Base-by-base conservation (phyloP, 2,888 invertebrate genomes). In the Cepaea hortensis region DNA sequence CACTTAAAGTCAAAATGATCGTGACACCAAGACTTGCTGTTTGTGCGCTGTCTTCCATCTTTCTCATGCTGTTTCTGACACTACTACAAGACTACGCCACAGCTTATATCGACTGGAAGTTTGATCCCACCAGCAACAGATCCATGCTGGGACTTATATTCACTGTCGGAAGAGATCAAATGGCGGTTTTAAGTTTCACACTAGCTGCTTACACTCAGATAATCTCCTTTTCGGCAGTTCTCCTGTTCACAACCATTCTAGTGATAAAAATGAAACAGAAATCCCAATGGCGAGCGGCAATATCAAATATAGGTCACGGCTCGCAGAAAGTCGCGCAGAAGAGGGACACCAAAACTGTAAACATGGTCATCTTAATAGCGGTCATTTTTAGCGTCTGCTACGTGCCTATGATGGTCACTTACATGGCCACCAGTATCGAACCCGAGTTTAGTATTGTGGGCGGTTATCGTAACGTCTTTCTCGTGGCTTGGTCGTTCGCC, bases 371-470 rank as follows among this genome's bases (percentile, higher is more conserved):
- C 13, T 23, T 79, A 3, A 79, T 79, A 3, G 77, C 77, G 20
- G 77, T 55, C 23, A 79, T 79, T 55, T 79, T 61, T 9, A n/a
- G 77, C n/a, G 77, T 79, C n/a, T 79, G 77, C n/a, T 79, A 61
- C 18, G 23, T 79, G 0, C 77, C 77, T 7, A 79, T 79, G 77
- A 79, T 79, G n/a, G 11, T 79, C 6, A 79, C 77, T 7, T 79
- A 79, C 61, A 3, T 79, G 61, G 61, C 61, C 9, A 79, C 77
- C 0, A 79, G 77, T 18, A n/a, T 79, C 18, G 77, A 79, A 13
- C 77, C 77, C 13, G 77, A 79, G 77, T 79, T 79, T n/a, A 79
- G 77, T 18, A 79, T 79, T 18, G 77, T 79, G 50, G 77, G 77
- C 3, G 20, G n/a, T 20, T 79, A 79, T 61, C 77, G 55, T 9